Conservation (phyloP, 2,113 vertebrate genomes). For the Notarius lentiginosus region DNA sequence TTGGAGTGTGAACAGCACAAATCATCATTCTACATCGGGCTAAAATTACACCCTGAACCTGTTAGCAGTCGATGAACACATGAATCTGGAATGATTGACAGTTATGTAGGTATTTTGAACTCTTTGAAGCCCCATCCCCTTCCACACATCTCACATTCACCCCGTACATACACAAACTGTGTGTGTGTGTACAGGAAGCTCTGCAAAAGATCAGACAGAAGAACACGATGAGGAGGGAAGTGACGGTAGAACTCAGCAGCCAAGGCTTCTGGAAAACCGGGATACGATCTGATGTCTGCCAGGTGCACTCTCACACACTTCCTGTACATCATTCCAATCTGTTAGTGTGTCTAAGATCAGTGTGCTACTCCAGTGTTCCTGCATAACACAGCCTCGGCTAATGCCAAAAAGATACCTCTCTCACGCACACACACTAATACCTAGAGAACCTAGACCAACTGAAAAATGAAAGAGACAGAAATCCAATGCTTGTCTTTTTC, state of each 20-base stretch:
- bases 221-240: constrained; percentile 98
- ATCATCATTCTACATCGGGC: not conserved
- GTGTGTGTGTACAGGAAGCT: constrained; percentile 80
- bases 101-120: too few species aligned
- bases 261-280: constrained; percentile 99
- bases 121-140: too few species aligned
- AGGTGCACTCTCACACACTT: constrained; percentile 73
- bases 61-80: not conserved
- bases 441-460: not conserved
- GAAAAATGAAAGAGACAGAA: not conserved
- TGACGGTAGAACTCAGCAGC: constrained; percentile 96
- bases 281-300: constrained; percentile 96
- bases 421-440: constrained; percentile 24
- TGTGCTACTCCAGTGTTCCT: not conserved
- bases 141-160: too few species aligned
- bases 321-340: not conserved
- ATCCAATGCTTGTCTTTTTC: not conserved
- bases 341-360: not conserved
- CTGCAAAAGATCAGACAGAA: constrained; percentile 99
- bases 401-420: not conserved
- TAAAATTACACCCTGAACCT: not conserved
- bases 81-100: too few species aligned
- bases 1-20: not conserved
- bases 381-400: not conserved
- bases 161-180: not conserved